Base-by-base conservation (phyloP, 2,113 vertebrate species). In the Speoplatyrhinus poulsoni region DNA sequence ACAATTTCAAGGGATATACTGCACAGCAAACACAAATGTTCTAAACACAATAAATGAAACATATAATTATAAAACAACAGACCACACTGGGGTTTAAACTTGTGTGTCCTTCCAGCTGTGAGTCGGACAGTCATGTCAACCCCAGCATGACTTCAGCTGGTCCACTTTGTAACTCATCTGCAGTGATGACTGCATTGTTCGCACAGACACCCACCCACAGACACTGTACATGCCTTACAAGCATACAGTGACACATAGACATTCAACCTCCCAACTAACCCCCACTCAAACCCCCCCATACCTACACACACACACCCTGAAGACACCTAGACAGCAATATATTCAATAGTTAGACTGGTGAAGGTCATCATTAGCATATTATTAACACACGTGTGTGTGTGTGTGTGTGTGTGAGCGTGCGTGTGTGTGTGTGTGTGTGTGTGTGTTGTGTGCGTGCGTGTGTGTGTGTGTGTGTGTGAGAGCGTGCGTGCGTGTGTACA, bases 331-430 rank as follows among this genome's bases (percentile, higher is more conserved):
- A 59, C 15, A 77, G 52, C 46, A 17, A 74, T 76, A 79, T 77
- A 79, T 83, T 80, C 69, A 77, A 63, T 55, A 46, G 48, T 66
- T 62, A 62, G 65, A 77, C 50, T 0, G 6, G 63, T 73, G 80
- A 89, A 89, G 82, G 87, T 89, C 84, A 85, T 71, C 41, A 87
- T 88, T 89, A 81, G 69, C 89, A 90, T 89, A 79, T 2, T 57
- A 71, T 82, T 76, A 83, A 61, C 64, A n/a, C 10, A 41, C 57
- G 56, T 6, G 46, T 61, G 54, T n/a, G 15, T 19, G 33, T 47
- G 57, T 57, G 57, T 50, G 50, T 41, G 11, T 60, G 19, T 2
- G 26, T 26, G 26, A 0, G 26, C 3, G 26, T 0, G 26, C 2
- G 26, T 26, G 2, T 2, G 56, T 61, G 58, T 58, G 67, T 19